A percentile compares a stretch with the other conserved stretches of the same genome.
phyloP scores from a whole-genome alignment of 1,140 invertebrate species.

The Listronotus bonariensis region DNA sequence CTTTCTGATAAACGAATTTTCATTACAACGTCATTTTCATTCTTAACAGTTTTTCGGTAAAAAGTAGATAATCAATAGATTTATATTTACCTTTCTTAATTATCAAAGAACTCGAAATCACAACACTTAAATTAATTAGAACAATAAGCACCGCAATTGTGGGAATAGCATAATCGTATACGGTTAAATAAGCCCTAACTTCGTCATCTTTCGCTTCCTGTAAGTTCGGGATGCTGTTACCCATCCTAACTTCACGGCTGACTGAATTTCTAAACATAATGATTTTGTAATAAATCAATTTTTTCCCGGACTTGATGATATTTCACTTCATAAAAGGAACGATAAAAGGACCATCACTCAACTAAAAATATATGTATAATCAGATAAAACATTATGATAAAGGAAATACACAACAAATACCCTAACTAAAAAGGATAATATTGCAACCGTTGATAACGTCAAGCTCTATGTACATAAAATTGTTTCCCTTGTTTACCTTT shows the following conservation, averaged over 20 bases:
- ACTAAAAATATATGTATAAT: constrained; percentile 16
- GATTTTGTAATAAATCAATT: constrained; percentile 20
- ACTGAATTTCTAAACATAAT: constrained; percentile 19
- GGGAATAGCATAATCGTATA: constrained; percentile 53
- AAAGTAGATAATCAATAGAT: constrained; percentile 4
- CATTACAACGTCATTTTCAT: too few species aligned
- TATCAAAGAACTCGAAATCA: constrained; percentile 62
- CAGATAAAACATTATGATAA: constrained; percentile 21
- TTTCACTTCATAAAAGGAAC: constrained; percentile 19
- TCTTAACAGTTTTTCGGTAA: too few species aligned
- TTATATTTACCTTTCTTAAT: constrained; percentile 59
- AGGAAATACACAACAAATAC: not conserved
- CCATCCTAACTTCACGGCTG: constrained; percentile 15
- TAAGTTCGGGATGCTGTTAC: constrained; percentile 13
- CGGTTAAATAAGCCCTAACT: constrained; percentile 38
- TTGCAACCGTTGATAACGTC: constrained; percentile 11
- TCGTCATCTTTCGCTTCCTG: constrained; percentile 19
- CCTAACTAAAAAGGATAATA: constrained; percentile 9
- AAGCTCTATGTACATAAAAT: not conserved
- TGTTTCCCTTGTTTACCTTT: not conserved
- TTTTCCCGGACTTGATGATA: constrained; percentile 12
- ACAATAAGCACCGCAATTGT: constrained; percentile 59
- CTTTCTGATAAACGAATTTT: too few species aligned
- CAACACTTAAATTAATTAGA: constrained; percentile 61
- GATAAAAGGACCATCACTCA: constrained; percentile 26